These are phyloP conservation scores for Phallusia fumigata DNA, from an alignment of 23 tunicate species.

Conservation along the genomic window DNA sequence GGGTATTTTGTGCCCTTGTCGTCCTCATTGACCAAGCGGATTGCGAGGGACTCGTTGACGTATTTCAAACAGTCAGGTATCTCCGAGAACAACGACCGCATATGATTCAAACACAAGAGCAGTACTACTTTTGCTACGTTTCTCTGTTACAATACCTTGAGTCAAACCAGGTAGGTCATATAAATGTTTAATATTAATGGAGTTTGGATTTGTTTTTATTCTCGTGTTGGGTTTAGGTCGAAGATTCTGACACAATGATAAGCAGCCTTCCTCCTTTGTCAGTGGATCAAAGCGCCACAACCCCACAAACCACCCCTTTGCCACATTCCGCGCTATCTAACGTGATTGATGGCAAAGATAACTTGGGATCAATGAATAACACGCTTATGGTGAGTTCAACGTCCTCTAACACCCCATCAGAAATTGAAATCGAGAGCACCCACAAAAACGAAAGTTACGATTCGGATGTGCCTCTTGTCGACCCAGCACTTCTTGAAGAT, in stretches of 20 bases:
- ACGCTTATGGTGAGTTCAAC: constrained; percentile 2
- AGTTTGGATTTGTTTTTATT: not conserved
- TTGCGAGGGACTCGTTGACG: constrained; percentile 69
- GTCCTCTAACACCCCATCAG: not conserved
- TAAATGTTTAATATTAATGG: not conserved
- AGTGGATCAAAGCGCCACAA: not conserved
- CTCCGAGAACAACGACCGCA: constrained; percentile 84
- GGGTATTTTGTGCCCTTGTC: constrained; percentile 65
- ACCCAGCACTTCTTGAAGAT: not conserved
- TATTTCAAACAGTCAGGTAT: constrained; percentile 62
- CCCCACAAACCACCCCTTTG: not conserved
- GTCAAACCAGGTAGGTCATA: constrained; percentile 39
- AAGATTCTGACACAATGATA: not conserved
- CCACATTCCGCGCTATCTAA: not conserved
- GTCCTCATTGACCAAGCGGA: constrained; percentile 55
- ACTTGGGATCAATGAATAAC: constrained; percentile 8
- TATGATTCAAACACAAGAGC: constrained; percentile 86
- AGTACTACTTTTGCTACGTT: constrained; percentile 74
- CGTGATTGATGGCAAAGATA: not conserved
- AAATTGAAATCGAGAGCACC: not conserved
- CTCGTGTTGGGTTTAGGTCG: not conserved
- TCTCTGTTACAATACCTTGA: constrained; percentile 53
- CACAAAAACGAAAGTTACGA: not conserved
- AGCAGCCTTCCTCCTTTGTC: not conserved
- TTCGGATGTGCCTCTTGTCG: constrained; percentile 2